A percentile compares a stretch with the other conserved stretches of the same genome.
Conservation (phyloP, 2,797 vertebrate genomes). For the Anguilla pacifica region DNA sequence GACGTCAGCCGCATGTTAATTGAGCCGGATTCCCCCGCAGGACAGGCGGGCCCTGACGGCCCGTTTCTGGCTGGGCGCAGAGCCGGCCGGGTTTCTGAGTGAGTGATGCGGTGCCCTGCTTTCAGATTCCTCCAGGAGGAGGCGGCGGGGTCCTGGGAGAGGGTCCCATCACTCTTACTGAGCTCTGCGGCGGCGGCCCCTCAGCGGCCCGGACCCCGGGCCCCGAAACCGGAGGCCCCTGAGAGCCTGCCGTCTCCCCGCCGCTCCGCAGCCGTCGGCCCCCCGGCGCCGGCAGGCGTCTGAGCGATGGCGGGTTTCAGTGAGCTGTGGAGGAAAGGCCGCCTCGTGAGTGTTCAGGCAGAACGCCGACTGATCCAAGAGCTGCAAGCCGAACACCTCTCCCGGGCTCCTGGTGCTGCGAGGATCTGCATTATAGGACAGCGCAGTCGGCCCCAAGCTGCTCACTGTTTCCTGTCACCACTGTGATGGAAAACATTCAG, state of each 20-base stretch:
- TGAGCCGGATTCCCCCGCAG: not conserved
- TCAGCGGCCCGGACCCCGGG: not conserved
- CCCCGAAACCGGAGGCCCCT: not conserved
- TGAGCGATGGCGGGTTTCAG: not conserved
- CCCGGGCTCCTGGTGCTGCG: not conserved
- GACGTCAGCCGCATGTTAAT: not conserved
- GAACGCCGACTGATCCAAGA: not conserved
- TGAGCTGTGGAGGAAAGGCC: not conserved
- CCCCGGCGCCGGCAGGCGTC: not conserved
- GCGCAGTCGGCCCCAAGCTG: not conserved
- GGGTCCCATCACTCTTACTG: constrained; percentile 30
- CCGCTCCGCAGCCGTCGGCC: not conserved
- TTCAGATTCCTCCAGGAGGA: constrained; percentile 43
- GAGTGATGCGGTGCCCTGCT: constrained; percentile 46
- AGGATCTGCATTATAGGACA: not conserved
- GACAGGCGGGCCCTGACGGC: no score
- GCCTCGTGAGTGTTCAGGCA: not conserved
- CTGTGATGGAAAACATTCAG: not conserved
- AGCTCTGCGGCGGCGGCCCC: not conserved
- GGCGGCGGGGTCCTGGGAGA: not conserved
- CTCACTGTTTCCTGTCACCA: not conserved
- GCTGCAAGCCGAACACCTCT: not conserved
- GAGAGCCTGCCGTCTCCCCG: not conserved
- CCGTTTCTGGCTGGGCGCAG: constrained; percentile 2
- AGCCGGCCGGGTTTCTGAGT: constrained; percentile 51